A percentile compares a stretch with the other conserved stretches of the same genome.
These are phyloP conservation scores for Drosophila guanche DNA, from an alignment of 1,140 invertebrate genomes.

Conservation along the genomic window DNA sequence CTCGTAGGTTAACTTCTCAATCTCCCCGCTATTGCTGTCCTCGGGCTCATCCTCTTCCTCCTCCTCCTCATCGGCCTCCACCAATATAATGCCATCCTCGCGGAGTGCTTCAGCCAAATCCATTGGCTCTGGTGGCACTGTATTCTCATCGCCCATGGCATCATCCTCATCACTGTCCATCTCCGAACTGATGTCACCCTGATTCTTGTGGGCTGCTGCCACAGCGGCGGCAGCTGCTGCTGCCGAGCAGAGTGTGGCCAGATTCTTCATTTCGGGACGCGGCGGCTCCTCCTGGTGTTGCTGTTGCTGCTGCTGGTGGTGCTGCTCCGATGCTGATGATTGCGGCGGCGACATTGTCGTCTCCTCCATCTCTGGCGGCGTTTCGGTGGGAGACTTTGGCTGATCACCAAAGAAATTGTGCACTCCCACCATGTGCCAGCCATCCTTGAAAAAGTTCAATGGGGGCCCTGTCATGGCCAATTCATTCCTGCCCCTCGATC, in stretches of 20 bases:
- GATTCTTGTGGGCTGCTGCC: slow-evolving; percentile 46
- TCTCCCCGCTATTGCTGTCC: slow-evolving; percentile 67
- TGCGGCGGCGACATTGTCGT: slow-evolving; percentile 54
- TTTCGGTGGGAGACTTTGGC: slow-evolving; percentile 82
- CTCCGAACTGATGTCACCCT: slow-evolving; percentile 40
- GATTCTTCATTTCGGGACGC: slow-evolving; percentile 74
- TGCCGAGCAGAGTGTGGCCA: slow-evolving; percentile 74
- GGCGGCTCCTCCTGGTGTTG: slow-evolving; percentile 17
- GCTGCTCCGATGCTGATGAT: slow-evolving; percentile 10
- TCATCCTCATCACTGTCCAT: slow-evolving; percentile 57
- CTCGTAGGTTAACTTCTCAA: slow-evolving; percentile 60
- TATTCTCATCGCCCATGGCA: slow-evolving; percentile 53
- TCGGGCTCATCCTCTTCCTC: slow-evolving; percentile 34
- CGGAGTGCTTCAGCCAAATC: slow-evolving; percentile 49
- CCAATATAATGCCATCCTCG: slow-evolving; percentile 63
- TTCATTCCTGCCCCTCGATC: slow-evolving; percentile 53
- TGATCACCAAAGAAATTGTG: slow-evolving; percentile 80
- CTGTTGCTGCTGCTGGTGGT: too few relatives aligned
- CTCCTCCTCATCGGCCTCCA: slow-evolving; percentile 53
- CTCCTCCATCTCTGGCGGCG: slow-evolving; percentile 79
- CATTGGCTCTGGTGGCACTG: slow-evolving; percentile 64
- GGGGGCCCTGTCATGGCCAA: slow-evolving; percentile 50
- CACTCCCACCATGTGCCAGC: slow-evolving; percentile 71
- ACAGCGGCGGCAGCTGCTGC: slow-evolving; percentile 75
- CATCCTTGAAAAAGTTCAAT: slow-evolving; percentile 69